These are phyloP conservation scores for Muraenolepis orangiensis DNA, from an alignment of 2,797 vertebrate species.

Conservation along the genomic window DNA sequence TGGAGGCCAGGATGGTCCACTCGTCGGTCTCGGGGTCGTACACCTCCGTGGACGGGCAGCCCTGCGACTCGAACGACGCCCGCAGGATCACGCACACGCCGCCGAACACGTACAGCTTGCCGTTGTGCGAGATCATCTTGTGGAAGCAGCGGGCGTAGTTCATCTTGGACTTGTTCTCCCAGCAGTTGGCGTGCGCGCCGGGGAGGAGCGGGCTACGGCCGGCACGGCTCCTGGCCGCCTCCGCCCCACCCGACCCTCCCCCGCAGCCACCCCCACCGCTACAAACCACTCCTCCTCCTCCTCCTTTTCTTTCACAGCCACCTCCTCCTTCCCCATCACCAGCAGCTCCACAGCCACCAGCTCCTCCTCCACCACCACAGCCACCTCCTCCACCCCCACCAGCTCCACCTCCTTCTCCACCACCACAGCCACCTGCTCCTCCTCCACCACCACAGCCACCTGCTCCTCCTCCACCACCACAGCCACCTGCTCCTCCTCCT, in stretches of 20 bases:
- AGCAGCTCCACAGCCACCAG: background rate
- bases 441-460: slow-evolving; percentile 1
- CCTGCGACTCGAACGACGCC: slow-evolving; percentile 98
- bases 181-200: slow-evolving; percentile 79
- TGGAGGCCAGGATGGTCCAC: slow-evolving; percentile 97
- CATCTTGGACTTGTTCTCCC: slow-evolving; percentile 99
- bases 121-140: slow-evolving; percentile 98
- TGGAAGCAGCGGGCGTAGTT: slow-evolving; percentile 99
- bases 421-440: background rate
- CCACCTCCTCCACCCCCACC: slow-evolving; percentile 83
- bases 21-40: slow-evolving; percentile 95
- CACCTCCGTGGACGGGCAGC: slow-evolving; percentile 98
- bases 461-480: background rate
- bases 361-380: slow-evolving; percentile 81
- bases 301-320: background rate
- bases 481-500: background rate
- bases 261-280: background rate
- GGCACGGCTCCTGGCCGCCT: slow-evolving; percentile 75
- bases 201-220: slow-evolving; percentile 85
- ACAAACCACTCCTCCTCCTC: no score
- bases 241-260: slow-evolving; percentile 75
- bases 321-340: slow-evolving; percentile 77
- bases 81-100: slow-evolving; percentile 97
- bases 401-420: background rate
- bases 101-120: slow-evolving; percentile 97